Percentiles rank a stretch among this genome's conserved stretches.
phyloP scores from a whole-genome alignment of 2,888 invertebrate genomes.

The Sarcophaga rosellei region DNA sequence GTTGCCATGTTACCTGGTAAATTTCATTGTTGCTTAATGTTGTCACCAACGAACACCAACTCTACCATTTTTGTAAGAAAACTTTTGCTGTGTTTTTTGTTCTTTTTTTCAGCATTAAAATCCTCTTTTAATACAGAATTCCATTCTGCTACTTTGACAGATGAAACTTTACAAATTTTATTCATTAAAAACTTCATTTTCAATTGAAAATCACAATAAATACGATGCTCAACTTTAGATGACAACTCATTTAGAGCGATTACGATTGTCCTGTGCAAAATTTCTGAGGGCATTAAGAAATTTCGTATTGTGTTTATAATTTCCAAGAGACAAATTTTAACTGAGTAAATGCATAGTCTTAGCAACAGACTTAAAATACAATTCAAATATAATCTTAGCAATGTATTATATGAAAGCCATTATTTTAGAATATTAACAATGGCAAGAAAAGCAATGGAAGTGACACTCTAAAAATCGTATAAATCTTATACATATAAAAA shows the following conservation, averaged over 20 bases:
- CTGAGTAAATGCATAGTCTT: too few relatives aligned
- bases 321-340: too few relatives aligned
- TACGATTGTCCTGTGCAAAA: background rate
- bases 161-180: conserved; percentile 16
- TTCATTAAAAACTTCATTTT: background rate
- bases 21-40: background rate
- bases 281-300: too few relatives aligned
- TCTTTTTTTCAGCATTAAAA: background rate
- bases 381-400: too few relatives aligned
- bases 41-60: background rate
- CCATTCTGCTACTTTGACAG: background rate
- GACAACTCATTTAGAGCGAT: background rate
- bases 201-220: background rate
- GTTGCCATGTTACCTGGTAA: too few relatives aligned
- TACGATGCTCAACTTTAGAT: background rate
- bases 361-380: too few relatives aligned
- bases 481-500: too few relatives aligned
- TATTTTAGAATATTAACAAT: too few relatives aligned
- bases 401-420: too few relatives aligned
- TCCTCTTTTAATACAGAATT: background rate
- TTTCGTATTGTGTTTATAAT: too few relatives aligned
- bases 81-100: background rate
- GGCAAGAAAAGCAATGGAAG: too few relatives aligned
- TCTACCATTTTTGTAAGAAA: background rate
- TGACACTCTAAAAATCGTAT: too few relatives aligned